A percentile compares a stretch with the other conserved stretches of the same genome.
These are phyloP conservation scores for Drosophila neonasuta DNA, from an alignment of 2,888 invertebrate species.

Conservation along the genomic window DNA sequence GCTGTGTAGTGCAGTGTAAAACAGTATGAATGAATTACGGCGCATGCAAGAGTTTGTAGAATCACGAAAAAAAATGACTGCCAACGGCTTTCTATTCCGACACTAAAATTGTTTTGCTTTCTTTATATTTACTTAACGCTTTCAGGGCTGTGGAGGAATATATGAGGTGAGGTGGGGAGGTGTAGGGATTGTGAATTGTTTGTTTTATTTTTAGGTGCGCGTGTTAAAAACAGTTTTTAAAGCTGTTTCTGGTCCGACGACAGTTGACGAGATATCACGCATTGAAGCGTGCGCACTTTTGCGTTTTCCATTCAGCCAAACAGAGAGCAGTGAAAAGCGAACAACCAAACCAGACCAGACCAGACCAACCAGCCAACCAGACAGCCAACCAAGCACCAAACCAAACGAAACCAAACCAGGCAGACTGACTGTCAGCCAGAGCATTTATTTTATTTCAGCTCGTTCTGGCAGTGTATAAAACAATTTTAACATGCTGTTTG, in stretches of 20 bases:
- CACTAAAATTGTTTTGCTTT: constrained; percentile 42
- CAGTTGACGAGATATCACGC: constrained; percentile 58
- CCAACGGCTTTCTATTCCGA: constrained; percentile 42
- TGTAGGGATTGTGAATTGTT: constrained; percentile 27
- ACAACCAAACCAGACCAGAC: constrained; percentile 27
- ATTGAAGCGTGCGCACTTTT: constrained; percentile 73
- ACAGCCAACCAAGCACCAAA: constrained; percentile 21
- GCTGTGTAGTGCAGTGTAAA: constrained; percentile 5
- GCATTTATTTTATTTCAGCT: constrained; percentile 73
- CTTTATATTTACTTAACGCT: constrained; percentile 46
- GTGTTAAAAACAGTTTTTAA: constrained; percentile 71
- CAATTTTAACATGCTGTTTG: constrained; percentile 68
- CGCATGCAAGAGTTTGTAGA: constrained; percentile 1
- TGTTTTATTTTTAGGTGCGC: constrained; percentile 32
- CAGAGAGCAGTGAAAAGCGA: constrained; percentile 17
- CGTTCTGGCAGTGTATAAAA: constrained; percentile 71
- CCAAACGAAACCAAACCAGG: constrained; percentile 8
- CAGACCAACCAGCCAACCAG: constrained; percentile 16
- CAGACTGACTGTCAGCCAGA: constrained; percentile 30
- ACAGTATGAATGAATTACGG: constrained; percentile 10
- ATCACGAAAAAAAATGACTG: constrained; percentile 7
- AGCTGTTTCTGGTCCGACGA: constrained; percentile 49
- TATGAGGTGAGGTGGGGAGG: neutral
- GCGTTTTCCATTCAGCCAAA: constrained; percentile 62
- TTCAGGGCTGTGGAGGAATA: neutral